Evolutionary conservation across 2,113 vertebrate species (phyloP).

Genomic region (Aptenodytes patagonicus): DNA sequence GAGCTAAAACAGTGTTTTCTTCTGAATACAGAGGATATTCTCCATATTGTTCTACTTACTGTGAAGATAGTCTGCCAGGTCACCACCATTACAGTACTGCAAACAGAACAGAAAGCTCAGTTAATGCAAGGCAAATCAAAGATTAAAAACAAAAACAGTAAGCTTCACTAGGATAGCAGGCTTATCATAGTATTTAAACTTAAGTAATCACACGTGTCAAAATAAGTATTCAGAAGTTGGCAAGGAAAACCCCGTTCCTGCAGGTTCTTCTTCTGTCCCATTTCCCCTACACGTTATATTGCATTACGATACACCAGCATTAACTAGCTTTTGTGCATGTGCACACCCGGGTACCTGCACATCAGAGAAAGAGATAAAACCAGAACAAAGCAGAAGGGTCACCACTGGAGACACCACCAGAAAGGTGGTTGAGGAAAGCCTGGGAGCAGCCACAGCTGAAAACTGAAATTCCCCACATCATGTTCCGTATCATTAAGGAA

Average conservation of each 20-base stretch:
- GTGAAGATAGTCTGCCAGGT: constrained; percentile 96
- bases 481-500: background rate
- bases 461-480: background rate
- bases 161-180: background rate
- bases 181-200: background rate
- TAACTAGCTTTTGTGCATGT: background rate
- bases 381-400: background rate
- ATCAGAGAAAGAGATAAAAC: background rate
- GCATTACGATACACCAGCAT: background rate
- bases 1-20: background rate
- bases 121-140: background rate
- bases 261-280: background rate
- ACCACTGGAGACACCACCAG: background rate
- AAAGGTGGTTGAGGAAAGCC: background rate
- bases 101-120: constrained; percentile 25
- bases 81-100: constrained; percentile 97
- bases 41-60: constrained; percentile 78
- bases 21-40: background rate
- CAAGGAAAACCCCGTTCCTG: background rate
- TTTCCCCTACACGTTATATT: background rate
- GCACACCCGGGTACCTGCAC: too few relatives aligned
- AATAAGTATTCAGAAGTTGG: background rate
- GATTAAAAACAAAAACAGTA: background rate
- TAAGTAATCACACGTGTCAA: background rate
- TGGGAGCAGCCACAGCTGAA: background rate